These are phyloP conservation scores for Pterocles gutturalis DNA, from an alignment of 2,113 vertebrate species.

Conservation along the genomic window DNA sequence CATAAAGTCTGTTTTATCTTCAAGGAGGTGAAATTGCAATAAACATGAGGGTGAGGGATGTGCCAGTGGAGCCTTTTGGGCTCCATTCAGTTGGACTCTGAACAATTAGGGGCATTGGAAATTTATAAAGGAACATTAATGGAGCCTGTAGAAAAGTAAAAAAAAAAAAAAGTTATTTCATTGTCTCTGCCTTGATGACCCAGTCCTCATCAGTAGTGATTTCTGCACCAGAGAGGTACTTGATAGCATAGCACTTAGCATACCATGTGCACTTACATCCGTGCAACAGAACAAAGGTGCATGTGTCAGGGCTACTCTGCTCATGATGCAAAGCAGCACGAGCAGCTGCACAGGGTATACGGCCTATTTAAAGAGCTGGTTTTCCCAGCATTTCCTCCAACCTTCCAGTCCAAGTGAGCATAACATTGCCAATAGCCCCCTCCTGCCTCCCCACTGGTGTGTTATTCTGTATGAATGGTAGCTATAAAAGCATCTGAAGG, in stretches of 20 bases:
- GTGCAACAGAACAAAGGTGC: not conserved
- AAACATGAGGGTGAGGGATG: not conserved
- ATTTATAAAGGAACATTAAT: not conserved
- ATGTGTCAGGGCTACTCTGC: not conserved
- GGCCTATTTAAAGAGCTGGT: not conserved
- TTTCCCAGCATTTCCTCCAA: not conserved
- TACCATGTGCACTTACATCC: accelerated
- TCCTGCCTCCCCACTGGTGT: not conserved
- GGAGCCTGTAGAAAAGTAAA: not conserved
- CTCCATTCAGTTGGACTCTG: not conserved
- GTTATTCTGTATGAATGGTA: not conserved
- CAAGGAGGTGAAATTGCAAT: not conserved
- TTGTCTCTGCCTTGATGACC: not conserved
- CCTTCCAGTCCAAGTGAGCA: not conserved
- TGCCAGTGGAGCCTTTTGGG: not conserved
- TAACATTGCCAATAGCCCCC: not conserved
- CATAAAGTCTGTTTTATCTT: not conserved
- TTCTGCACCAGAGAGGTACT: not conserved
- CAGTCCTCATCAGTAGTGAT: not conserved
- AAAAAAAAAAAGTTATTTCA: not conserved
- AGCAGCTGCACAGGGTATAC: not conserved
- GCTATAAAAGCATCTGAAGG: not conserved
- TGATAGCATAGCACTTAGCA: not conserved
- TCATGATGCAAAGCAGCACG: accelerated
- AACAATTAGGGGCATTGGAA: not conserved